Percentiles rank a stretch among this genome's conserved stretches.
Conservation (phyloP, 1,140 invertebrate genomes). For the Meteorus sp. region DNA sequence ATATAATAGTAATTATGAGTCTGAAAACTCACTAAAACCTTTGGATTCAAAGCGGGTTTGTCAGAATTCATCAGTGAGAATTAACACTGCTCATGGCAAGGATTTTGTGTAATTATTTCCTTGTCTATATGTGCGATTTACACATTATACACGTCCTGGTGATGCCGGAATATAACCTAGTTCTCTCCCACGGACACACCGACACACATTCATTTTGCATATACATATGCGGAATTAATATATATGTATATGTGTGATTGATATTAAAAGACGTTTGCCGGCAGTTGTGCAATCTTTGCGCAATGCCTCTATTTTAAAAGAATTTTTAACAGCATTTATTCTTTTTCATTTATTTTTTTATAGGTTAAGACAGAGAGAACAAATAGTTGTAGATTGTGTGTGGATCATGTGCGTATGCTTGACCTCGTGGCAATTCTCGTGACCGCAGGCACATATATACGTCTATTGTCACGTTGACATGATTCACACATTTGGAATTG, state of each 20-base stretch:
- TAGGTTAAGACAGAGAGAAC: background rate
- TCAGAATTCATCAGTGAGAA: background rate
- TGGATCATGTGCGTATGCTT: no score
- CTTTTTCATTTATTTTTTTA: background rate
- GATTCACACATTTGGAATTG: no score
- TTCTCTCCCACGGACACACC: no score
- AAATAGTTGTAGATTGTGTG: no score
- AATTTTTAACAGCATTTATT: background rate
- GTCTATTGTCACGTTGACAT: no score
- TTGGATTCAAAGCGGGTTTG: no score
- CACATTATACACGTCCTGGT: background rate
- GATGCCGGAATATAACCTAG: slow-evolving; percentile 14
- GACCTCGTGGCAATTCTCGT: no score
- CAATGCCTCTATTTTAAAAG: background rate
- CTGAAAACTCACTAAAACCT: background rate
- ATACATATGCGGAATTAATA: slow-evolving; percentile 1
- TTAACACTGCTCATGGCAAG: background rate
- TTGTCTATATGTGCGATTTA: no score
- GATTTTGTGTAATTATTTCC: no score
- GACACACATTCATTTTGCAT: background rate
- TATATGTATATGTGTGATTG: background rate
- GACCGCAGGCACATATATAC: no score
- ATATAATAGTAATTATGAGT: slow-evolving; percentile 10
- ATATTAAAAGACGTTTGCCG: background rate
- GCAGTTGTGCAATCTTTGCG: slow-evolving; percentile 3